These are phyloP conservation scores for Heliothis subflexa DNA, from an alignment of 1,140 invertebrate genomes.

Conservation along the genomic window DNA sequence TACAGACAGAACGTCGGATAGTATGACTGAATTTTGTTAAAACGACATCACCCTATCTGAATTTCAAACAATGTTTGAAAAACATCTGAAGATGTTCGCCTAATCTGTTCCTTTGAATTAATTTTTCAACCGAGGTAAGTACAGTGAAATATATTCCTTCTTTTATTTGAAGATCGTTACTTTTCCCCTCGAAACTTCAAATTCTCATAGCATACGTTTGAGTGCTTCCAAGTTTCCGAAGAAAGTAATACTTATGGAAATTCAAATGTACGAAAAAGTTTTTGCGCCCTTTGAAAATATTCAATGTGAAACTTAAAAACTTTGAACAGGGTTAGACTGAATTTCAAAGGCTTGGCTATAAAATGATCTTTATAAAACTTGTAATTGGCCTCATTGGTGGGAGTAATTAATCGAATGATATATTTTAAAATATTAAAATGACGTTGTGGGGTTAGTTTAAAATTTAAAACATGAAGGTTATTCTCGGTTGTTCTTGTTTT, in stretches of 20 bases:
- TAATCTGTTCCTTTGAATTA: background rate
- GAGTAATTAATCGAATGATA: background rate
- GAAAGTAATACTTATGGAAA: conserved; percentile 12
- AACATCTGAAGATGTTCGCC: too few species aligned
- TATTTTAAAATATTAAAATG: too few species aligned
- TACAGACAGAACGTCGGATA: too few species aligned
- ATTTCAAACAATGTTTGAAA: too few species aligned
- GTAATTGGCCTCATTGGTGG: background rate
- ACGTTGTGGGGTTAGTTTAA: too few species aligned
- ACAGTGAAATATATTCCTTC: background rate
- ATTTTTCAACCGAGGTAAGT: background rate
- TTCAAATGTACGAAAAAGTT: conserved; percentile 16
- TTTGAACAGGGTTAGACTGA: background rate
- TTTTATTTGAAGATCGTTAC: background rate
- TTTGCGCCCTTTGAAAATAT: conserved; percentile 22
- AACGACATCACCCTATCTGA: too few species aligned
- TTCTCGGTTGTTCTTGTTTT: too few species aligned
- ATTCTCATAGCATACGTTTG: background rate
- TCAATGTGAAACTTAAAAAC: background rate
- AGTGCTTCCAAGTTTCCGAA: conserved; percentile 11
- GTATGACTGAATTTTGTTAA: too few species aligned
- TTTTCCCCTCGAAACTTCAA: background rate
- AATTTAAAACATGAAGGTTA: too few species aligned
- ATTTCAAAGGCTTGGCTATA: background rate
- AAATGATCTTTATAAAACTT: background rate